phyloP scores from a whole-genome alignment of 1,140 invertebrate genomes.

The Drosophila obscura region DNA sequence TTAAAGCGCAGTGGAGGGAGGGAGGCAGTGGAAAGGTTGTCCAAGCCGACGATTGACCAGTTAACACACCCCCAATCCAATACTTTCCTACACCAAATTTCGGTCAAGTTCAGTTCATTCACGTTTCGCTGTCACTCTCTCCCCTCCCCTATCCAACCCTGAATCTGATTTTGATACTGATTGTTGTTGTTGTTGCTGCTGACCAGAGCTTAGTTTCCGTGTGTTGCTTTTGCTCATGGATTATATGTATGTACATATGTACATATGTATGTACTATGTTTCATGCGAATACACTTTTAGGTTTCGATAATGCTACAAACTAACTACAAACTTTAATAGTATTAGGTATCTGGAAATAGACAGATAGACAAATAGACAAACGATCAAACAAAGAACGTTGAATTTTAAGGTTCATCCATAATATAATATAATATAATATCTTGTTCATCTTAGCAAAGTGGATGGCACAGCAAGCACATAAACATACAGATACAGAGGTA shows the following conservation, averaged over 20 bases:
- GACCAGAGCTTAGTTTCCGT: neutral
- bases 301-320: no score
- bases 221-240: no score
- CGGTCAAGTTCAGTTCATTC: conserved; percentile 34
- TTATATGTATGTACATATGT: no score
- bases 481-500: conserved; percentile 4
- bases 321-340: neutral
- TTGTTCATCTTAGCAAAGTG: conserved; percentile 19
- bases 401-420: conserved; percentile 14
- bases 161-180: neutral
- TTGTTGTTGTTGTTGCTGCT: conserved; percentile 10
- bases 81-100: conserved; percentile 16
- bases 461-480: neutral
- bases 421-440: conserved; percentile 30
- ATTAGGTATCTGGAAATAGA: neutral
- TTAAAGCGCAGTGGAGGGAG: neutral
- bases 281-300: no score
- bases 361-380: conserved; percentile 14
- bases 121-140: conserved; percentile 8
- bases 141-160: no score
- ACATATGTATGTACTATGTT: no score
- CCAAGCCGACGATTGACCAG: neutral
- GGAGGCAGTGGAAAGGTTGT: neutral
- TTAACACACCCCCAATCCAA: conserved; percentile 10
- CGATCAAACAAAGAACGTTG: conserved; percentile 7